These are phyloP conservation scores for Hypothenemus hampei DNA, from an alignment of 1,140 invertebrate genomes.

Conservation along the genomic window DNA sequence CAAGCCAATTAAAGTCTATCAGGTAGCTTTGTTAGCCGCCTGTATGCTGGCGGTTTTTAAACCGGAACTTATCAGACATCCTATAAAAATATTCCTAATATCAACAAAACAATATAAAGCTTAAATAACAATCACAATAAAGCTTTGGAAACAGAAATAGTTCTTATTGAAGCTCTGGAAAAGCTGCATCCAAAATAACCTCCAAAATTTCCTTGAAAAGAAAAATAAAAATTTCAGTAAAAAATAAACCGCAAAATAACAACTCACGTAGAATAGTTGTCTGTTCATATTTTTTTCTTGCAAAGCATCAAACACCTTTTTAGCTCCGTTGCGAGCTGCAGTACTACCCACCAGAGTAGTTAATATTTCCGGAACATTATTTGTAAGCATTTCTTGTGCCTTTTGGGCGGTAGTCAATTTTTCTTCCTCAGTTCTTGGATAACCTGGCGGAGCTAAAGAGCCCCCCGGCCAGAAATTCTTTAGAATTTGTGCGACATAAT, in stretches of 20 bases:
- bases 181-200: slow-evolving; percentile 65
- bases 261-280: slow-evolving; percentile 85
- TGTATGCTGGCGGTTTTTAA: too few species aligned
- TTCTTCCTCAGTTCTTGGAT: slow-evolving; percentile 59
- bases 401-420: slow-evolving; percentile 61
- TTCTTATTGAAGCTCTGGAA: slow-evolving; percentile 56
- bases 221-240: slow-evolving; percentile 31
- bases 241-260: not conserved
- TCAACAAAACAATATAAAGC: too few species aligned
- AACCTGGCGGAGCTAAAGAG: slow-evolving; percentile 52
- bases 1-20: too few species aligned
- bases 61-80: too few species aligned
- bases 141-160: too few species aligned
- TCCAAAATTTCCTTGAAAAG: slow-evolving; percentile 68
- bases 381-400: slow-evolving; percentile 62
- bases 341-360: slow-evolving; percentile 80
- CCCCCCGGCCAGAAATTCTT: slow-evolving; percentile 88
- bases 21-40: too few species aligned
- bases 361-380: slow-evolving; percentile 72
- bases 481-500: slow-evolving; percentile 75
- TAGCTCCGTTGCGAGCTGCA: slow-evolving; percentile 74
- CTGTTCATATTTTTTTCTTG: slow-evolving; percentile 85
- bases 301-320: slow-evolving; percentile 81
- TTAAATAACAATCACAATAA: too few species aligned
- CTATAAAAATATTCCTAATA: too few species aligned